Evolutionary conservation across 2,888 invertebrate species (phyloP), one percentile per base, ranked within the genome.

Genomic region (Tenthredo amoena): DNA sequence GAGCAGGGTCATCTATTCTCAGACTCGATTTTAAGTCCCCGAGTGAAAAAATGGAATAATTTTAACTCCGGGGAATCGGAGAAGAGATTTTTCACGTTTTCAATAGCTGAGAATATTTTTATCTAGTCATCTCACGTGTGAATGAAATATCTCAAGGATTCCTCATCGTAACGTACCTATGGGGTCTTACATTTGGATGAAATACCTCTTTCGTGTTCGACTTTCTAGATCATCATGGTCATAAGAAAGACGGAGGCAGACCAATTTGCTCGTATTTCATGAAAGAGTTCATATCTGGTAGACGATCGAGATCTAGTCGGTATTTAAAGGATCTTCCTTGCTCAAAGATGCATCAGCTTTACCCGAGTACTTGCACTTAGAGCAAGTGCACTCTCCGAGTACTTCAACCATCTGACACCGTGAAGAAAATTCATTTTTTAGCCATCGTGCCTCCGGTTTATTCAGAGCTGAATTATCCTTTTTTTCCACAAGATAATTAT

Each of bases 281-380:
- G 50, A 9, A 34, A 77, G 18, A 50, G 50, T 77, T 18, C 18
- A 77, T 26, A 26, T 74, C 74, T 21, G 26, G 18, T 31, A 77
- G 7, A 34, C 12, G 72, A 43, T 37, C 9, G 12, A 21, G 43
- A 43, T 50, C 50, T 50, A 1, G 9, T 50, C 7, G 40, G 50
- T 77, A 77, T 50, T 77, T 55, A 34, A 77, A 50, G 50, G 55
- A 77, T 26, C 18, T 55, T 50, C 18, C 18, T 43, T 74, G 74
- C 26, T 74, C 74, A 43, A 74, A 43, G 43, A 74, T 43, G 74
- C 74, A 74, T 74, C 74, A 74, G 74, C 40, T 55, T 50, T 34
- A 34, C 77, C 47, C 77, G 47, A 40, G 43, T 74, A 74, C 43
- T 40, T 43, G 74, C 43, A 74, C 74, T 74, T 21, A 21, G 40